phyloP scores from a whole-genome alignment of 2,797 vertebrate genomes.

The Bufotes viridis region DNA sequence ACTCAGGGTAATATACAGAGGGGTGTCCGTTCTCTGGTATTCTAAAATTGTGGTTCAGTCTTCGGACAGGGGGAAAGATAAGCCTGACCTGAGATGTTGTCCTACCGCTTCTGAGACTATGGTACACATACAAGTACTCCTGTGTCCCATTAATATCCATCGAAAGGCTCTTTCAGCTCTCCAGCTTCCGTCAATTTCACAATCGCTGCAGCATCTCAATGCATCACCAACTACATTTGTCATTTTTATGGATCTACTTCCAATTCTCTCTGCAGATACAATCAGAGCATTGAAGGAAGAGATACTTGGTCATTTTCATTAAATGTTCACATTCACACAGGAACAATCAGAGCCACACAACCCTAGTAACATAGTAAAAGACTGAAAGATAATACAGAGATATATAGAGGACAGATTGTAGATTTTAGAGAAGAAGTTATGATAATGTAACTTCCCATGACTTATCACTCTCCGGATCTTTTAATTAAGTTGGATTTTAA shows the following conservation, averaged over 20 bases:
- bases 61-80: background rate
- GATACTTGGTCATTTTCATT: constrained; percentile 28
- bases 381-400: background rate
- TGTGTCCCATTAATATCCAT: background rate
- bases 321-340: constrained; percentile 13
- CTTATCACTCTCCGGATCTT: background rate
- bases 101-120: background rate
- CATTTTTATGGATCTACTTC: constrained; percentile 10
- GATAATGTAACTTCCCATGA: background rate
- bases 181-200: background rate
- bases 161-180: background rate
- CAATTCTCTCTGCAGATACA: background rate
- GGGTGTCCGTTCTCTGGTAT: background rate
- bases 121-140: background rate
- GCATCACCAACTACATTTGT: constrained; percentile 15
- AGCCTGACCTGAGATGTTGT: background rate
- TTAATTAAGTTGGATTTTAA: background rate
- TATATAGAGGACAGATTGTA: background rate
- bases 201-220: background rate
- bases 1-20: no score
- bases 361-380: background rate
- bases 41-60: background rate
- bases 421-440: background rate
- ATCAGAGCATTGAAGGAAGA: background rate
- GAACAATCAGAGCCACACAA: background rate